Evolutionary conservation across 2,113 vertebrate species (phyloP).

Genomic region (Ctenomys sociabilis): DNA sequence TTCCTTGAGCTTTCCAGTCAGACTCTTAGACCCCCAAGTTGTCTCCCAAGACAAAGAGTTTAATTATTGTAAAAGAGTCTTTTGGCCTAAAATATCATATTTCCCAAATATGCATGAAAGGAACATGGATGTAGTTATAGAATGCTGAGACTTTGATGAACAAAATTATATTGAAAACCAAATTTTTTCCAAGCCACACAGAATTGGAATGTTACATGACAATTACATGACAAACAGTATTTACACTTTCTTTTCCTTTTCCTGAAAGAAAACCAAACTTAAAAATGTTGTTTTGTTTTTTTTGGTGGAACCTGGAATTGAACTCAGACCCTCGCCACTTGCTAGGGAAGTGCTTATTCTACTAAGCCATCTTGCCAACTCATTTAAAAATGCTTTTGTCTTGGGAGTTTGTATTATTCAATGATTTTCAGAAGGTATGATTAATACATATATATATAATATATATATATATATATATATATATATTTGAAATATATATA

Average conservation of each 20-base stretch:
- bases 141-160: background rate
- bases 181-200: background rate
- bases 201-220: background rate
- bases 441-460: background rate
- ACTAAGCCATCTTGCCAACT: too few species aligned
- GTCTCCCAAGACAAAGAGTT: background rate
- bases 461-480: background rate
- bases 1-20: too few species aligned
- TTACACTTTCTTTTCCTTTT: background rate
- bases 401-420: background rate
- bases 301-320: too few species aligned
- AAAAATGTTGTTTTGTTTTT: background rate
- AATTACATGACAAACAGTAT: background rate
- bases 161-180: background rate
- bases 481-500: background rate
- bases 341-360: too few species aligned
- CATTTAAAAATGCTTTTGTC: too few species aligned
- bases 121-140: background rate
- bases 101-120: background rate
- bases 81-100: background rate
- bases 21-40: too few species aligned
- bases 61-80: background rate
- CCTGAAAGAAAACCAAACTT: background rate
- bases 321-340: too few species aligned
- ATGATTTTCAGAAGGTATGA: background rate